These are phyloP conservation scores for Drosophila ambigua DNA, from an alignment of 1,140 invertebrate genomes.

Conservation along the genomic window DNA sequence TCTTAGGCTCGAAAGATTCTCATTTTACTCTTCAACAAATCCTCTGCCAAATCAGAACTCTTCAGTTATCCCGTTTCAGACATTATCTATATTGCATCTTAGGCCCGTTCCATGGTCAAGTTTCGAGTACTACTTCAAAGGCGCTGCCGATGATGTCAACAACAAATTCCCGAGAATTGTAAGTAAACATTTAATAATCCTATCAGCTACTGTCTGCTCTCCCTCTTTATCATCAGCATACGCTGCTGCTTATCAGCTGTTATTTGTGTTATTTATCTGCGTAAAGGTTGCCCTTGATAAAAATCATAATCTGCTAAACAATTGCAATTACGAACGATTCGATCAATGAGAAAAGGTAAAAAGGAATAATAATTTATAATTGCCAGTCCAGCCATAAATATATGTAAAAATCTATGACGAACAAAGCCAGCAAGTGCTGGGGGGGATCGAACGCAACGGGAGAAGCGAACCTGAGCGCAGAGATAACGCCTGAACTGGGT, in stretches of 20 bases:
- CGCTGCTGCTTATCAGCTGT: constrained; percentile 11
- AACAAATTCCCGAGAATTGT: background rate
- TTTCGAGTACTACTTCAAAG: no score
- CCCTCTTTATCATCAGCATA: no score
- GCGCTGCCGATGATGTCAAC: background rate
- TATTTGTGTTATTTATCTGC: background rate
- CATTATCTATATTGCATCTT: no score
- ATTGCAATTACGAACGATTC: constrained; percentile 38
- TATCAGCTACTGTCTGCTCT: no score
- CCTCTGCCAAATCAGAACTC: no score
- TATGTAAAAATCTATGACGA: constrained; percentile 17
- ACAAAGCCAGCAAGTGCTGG: constrained; percentile 19
- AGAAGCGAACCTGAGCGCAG: constrained; percentile 17
- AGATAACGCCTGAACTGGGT: constrained; percentile 17
- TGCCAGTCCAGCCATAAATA: constrained; percentile 6
- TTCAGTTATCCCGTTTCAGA: no score
- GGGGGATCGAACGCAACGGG: background rate
- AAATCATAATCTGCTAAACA: constrained; percentile 24
- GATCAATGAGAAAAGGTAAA: constrained; percentile 22
- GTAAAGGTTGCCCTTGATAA: background rate
- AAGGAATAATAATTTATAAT: constrained; percentile 26
- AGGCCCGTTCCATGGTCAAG: no score
- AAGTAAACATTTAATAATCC: no score
- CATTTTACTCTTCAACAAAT: no score
- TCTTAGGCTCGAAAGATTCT: no score